Evolutionary conservation across 2,888 invertebrate species (phyloP).

Genomic region (Hedychridium roseum): DNA sequence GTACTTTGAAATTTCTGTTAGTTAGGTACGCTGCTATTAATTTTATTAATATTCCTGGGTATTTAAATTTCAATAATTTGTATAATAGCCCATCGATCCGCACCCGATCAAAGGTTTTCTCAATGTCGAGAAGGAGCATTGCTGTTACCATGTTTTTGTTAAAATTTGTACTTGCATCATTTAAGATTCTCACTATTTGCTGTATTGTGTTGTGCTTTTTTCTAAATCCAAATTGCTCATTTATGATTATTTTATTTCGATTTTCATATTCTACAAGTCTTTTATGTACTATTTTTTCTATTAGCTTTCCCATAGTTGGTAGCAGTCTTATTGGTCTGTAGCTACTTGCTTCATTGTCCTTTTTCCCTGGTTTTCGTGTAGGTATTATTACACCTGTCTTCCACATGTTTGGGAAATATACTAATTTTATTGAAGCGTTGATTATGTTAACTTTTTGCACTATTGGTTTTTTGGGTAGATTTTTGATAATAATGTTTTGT

Average conservation of each 20-base stretch:
- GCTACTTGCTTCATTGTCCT: constrained; percentile 18
- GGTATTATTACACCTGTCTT: constrained; percentile 34
- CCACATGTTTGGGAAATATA: constrained; percentile 32
- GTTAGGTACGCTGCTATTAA: not conserved
- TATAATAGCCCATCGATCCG: too few relatives aligned
- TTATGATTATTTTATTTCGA: too few relatives aligned
- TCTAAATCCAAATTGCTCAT: too few relatives aligned
- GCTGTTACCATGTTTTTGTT: too few relatives aligned
- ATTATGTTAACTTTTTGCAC: constrained; percentile 35
- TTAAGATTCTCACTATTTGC: too few relatives aligned
- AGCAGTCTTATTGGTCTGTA: constrained; percentile 36
- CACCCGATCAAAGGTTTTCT: too few relatives aligned
- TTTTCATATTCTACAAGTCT: too few relatives aligned
- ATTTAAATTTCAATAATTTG: not conserved
- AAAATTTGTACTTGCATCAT: too few relatives aligned
- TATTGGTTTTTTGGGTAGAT: constrained; percentile 35
- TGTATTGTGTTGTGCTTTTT: too few relatives aligned
- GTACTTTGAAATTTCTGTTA: not conserved
- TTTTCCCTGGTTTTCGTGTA: constrained; percentile 32
- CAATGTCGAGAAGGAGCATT: too few relatives aligned
- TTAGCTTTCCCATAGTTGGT: constrained; percentile 21
- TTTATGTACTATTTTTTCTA: too few relatives aligned
- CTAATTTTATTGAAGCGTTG: constrained; percentile 25
- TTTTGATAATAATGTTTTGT: constrained; percentile 29
- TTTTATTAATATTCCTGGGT: not conserved